Conservation (phyloP, 2,888 invertebrate genomes). For the Chrysotoxum bicinctum region DNA sequence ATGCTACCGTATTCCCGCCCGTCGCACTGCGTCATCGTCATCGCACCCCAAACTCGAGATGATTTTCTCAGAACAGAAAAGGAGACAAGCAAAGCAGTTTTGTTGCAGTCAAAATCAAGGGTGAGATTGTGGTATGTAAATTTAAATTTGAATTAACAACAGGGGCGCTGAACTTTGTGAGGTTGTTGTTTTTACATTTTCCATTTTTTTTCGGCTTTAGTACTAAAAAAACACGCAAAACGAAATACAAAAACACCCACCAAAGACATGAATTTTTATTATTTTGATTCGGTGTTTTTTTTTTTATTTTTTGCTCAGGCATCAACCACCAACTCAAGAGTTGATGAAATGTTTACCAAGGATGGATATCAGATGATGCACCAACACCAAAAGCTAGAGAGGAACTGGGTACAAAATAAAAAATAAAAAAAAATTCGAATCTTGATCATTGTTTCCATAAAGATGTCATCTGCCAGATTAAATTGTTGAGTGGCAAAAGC, state of each 20-base stretch:
- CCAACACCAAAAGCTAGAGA: not conserved
- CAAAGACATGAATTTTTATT: constrained; percentile 36
- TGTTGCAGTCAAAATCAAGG: constrained; percentile 27
- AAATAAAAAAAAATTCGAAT: not conserved
- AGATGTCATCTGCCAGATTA: constrained; percentile 37
- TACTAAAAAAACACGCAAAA: not conserved
- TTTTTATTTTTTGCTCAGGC: constrained; percentile 4
- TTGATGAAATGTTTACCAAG: constrained; percentile 39
- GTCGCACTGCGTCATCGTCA: not conserved
- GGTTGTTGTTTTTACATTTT: not conserved
- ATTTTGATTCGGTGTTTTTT: constrained; percentile 9
- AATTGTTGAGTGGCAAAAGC: constrained; percentile 43
- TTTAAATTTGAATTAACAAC: constrained; percentile 57
- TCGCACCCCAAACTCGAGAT: not conserved
- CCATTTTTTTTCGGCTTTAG: not conserved
- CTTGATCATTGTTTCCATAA: constrained; percentile 39
- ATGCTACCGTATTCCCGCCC: not conserved
- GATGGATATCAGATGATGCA: constrained; percentile 41
- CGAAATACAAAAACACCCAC: not conserved
- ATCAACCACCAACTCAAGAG: constrained; percentile 14
- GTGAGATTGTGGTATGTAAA: constrained; percentile 45
- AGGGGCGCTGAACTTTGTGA: constrained; percentile 59
- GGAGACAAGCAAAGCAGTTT: not conserved
- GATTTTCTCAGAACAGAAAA: not conserved
- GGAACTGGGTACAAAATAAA: not conserved